phyloP scores from a whole-genome alignment of 2,113 vertebrate genomes.

The Anas platyrhynchos region DNA sequence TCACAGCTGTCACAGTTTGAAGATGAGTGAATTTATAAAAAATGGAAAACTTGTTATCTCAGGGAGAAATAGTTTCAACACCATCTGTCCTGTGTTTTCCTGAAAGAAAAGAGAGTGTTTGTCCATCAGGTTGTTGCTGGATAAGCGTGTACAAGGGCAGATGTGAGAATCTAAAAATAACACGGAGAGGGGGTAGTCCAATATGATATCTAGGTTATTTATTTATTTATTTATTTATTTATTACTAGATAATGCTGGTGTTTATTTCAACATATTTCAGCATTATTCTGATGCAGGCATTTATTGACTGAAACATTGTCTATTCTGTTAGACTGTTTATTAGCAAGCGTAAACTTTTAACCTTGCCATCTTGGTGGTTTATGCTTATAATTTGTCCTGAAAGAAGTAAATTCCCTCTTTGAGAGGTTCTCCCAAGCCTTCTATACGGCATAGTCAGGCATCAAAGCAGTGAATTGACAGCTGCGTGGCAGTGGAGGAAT shows the following conservation, averaged over 20 bases:
- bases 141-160: constrained; percentile 39
- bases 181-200: background rate
- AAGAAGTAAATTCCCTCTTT: background rate
- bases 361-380: background rate
- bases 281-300: background rate
- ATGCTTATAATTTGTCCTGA: background rate
- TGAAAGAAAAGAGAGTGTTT: background rate
- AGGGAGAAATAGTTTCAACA: constrained; percentile 31
- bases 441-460: background rate
- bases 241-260: background rate
- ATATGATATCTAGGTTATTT: constrained; percentile 43
- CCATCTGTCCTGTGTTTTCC: constrained; percentile 66
- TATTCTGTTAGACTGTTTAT: constrained; percentile 12
- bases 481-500: background rate
- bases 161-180: constrained; percentile 57
- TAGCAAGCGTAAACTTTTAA: constrained; percentile 31
- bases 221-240: constrained; percentile 17
- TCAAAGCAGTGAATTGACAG: background rate
- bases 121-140: constrained; percentile 36
- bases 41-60: constrained; percentile 46
- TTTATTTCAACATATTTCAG: constrained; percentile 3
- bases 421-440: background rate
- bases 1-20: constrained; percentile 59
- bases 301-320: background rate
- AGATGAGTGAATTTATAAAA: constrained; percentile 64